A percentile compares a stretch with the other conserved stretches of the same genome.
phyloP scores from a whole-genome alignment of 1,140 invertebrate genomes.

The Saccostrea echinata region DNA sequence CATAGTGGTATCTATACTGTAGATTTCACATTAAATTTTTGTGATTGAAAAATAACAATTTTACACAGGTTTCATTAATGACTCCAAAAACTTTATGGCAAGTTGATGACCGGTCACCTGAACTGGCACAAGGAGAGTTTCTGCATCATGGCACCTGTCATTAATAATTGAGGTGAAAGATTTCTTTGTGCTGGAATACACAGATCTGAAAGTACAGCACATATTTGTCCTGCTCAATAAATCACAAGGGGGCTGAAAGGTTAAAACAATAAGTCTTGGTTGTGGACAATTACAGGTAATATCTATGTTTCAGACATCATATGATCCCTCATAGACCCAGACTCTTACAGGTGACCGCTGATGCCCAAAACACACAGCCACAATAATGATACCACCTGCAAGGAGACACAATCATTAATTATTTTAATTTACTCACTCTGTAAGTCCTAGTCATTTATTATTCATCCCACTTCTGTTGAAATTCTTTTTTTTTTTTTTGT shows the following conservation, averaged over 20 bases:
- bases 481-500: background rate
- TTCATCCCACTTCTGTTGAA: background rate
- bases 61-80: constrained; percentile 18
- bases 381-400: constrained; percentile 12
- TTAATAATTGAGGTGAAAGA: constrained; percentile 41
- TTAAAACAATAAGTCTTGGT: constrained; percentile 27
- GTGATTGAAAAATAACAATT: constrained; percentile 19
- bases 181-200: constrained; percentile 31
- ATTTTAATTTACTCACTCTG: background rate
- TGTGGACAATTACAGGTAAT: constrained; percentile 38
- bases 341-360: constrained; percentile 18
- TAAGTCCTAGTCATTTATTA: background rate
- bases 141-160: constrained; percentile 13
- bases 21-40: constrained; percentile 32
- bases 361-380: constrained; percentile 4
- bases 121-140: constrained; percentile 32
- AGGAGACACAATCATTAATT: constrained; percentile 34
- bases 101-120: constrained; percentile 36
- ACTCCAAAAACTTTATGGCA: constrained; percentile 28
- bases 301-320: background rate
- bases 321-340: background rate
- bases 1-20: background rate
- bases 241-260: constrained; percentile 27
- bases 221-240: constrained; percentile 43
- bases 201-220: constrained; percentile 29